Evolutionary conservation across 2,113 vertebrate species (phyloP), one percentile per base, ranked within the genome.

Genomic region (Numenius arquata): DNA sequence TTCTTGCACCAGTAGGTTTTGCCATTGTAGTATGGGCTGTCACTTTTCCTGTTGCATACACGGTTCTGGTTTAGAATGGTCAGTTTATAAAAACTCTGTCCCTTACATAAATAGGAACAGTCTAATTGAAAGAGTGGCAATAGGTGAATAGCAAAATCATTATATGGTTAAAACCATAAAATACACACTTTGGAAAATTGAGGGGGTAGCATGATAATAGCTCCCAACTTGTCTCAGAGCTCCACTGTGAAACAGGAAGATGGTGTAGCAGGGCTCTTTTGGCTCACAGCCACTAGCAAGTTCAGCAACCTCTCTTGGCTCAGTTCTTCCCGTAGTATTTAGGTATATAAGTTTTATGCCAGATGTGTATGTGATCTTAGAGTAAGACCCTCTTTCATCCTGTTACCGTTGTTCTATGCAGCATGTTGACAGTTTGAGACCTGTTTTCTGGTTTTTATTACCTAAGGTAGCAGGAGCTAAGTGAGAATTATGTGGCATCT

Each of bases 231-330:
- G 9, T 40, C 16, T 59, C 56, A 0, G 1, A 92, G 19, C 12
- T 88, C 22, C 58, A 29, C 43, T 32, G n/a, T 56, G 43, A 75
- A 75, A 76, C 0, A 5, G 1, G 21, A 62, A 76, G 59, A 55
- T 53, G 12, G 14, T 0, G 0, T 29, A 41, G 43, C 1, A 2
- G 41, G 36, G 5, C 5, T 38, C 38, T 17, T 62, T 75, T 63
- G 20, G 11, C 40, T 50, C 53, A 9, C n/a, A 71, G 23, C 16
- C 66, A 45, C 26, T 4, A 50, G 22, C 7, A 50, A 88, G 20
- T 45, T 76, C 32, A 78, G 27, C 47, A 59, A 5, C 21, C 52
- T 75, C 32, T 65, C 29, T 32, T 52, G 61, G 16, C 23, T 85
- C 30, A 8, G 6, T 43, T 88, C 53, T 93, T 86, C 48, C 34